phyloP scores from a whole-genome alignment of 1,140 invertebrate genomes.

The Himalopsyche phryganea region DNA sequence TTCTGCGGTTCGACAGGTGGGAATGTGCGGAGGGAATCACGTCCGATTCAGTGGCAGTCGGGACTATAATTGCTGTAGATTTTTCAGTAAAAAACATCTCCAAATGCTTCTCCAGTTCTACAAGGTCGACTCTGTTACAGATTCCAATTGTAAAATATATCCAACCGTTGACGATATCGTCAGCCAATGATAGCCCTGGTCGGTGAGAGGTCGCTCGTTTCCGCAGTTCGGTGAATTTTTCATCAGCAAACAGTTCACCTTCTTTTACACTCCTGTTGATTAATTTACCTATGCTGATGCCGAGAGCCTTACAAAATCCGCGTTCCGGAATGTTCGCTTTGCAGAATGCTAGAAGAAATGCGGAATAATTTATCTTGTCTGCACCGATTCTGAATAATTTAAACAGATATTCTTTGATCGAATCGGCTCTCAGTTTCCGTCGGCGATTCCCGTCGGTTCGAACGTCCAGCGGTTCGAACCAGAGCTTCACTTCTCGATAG shows the following conservation, averaged over 20 bases:
- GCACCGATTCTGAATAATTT: conserved; percentile 6
- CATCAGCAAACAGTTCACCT: not conserved
- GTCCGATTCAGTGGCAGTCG: too few relatives aligned
- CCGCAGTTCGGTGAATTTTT: not conserved
- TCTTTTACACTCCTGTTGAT: not conserved
- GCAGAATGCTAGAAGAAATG: conserved; percentile 14
- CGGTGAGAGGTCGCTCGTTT: not conserved
- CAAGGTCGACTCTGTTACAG: conserved; percentile 12
- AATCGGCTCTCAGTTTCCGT: not conserved
- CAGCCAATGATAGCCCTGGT: not conserved
- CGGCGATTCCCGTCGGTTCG: not conserved
- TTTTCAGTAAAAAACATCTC: not conserved
- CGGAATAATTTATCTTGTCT: conserved; percentile 12
- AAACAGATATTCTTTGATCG: conserved; percentile 17
- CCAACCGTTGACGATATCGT: conserved; percentile 3
- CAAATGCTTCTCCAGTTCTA: conserved; percentile 8
- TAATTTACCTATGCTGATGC: conserved; percentile 7
- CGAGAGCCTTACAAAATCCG: conserved; percentile 12
- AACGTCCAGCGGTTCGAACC: conserved; percentile 13
- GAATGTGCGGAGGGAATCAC: too few relatives aligned
- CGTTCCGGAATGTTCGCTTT: conserved; percentile 9
- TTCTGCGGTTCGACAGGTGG: too few relatives aligned
- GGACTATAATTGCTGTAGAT: not conserved
- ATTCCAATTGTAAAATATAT: conserved; percentile 14
- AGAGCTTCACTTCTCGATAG: conserved; percentile 5